Conservation (phyloP, 2,797 vertebrate species). For the Sorex maritimensis region DNA sequence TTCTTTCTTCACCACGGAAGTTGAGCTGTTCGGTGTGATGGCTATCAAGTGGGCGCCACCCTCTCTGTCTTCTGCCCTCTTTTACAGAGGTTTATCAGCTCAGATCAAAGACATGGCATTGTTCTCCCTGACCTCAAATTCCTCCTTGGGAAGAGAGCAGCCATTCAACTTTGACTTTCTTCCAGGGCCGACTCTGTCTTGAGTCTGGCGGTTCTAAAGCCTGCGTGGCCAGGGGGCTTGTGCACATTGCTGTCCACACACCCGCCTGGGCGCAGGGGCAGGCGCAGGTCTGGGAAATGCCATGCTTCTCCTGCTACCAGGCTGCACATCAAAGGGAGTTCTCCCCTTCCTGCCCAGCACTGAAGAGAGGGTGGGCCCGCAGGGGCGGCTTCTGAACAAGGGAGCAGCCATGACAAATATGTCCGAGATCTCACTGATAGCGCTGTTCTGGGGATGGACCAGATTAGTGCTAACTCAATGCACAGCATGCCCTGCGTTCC, state of each 20-base stretch:
- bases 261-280: neutral
- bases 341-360: conserved; percentile 55
- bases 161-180: neutral
- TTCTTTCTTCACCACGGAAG: neutral
- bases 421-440: conserved; percentile 74
- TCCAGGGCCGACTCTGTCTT: neutral
- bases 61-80: neutral
- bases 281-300: neutral
- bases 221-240: neutral
- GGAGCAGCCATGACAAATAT: conserved; percentile 54
- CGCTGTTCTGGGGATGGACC: neutral
- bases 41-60: neutral
- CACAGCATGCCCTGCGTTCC: neutral
- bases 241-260: neutral
- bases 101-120: neutral
- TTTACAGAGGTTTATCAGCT: neutral
- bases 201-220: neutral
- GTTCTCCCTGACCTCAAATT: neutral
- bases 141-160: neutral
- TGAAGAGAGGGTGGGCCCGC: neutral
- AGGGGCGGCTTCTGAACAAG: conserved; percentile 45
- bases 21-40: neutral
- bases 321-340: conserved; percentile 61
- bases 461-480: neutral
- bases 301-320: conserved; percentile 56